Evolutionary conservation across 2,113 vertebrate genomes (phyloP), one percentile per base, ranked within the genome.

Genomic region (Notothenia rossii): DNA sequence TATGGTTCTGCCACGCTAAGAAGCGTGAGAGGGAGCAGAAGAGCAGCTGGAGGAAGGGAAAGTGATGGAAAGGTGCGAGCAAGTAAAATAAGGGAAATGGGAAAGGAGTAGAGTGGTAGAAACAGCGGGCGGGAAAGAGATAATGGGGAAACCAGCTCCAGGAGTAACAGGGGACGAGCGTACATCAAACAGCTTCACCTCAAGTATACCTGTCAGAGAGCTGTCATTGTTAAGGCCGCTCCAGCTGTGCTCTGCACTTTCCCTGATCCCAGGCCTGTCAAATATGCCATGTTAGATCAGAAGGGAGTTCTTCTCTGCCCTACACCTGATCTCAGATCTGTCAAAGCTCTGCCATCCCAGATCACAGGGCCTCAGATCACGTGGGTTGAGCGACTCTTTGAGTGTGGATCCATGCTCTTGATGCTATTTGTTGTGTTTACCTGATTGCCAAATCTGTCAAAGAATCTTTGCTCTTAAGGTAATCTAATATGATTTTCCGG

Each of bases 221-320:
- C 91, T 93, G 93, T 92, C 92, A 90, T 63, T 88, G 85, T 89
- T 86, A 78, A 84, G 84, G 67, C 82, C 56, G 51, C 88, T 91
- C 92, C 87, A 91, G 90, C 93, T 94, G 92, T 71, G 93, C 89
- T 87, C 74, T 90, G 91, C 91, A 92, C 91, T 91, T 85, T 88
- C 81, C 80, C 88, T 88, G 92, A 92, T 94, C 92, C 91, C 91
- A 87, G 85, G 50, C 84, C 93, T 93, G 92, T 93, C 92, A 94
- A 64, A 92, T 69, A 51, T 86, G 86, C 84, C 90, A 86, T 92
- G 89, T 93, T 92, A 79, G 77, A 91, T 94, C 91, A 86, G 85
- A 86, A 83, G 81, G 78, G 79, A 89, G 89, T 75, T 90, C 80
- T 90, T 82, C 81, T 82, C 56, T 88, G 83, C 73, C 86, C 85